A percentile compares a stretch with the other conserved stretches of the same genome.
Evolutionary conservation across 2,797 vertebrate species (phyloP).

Genomic region (Malurus splendens): DNA sequence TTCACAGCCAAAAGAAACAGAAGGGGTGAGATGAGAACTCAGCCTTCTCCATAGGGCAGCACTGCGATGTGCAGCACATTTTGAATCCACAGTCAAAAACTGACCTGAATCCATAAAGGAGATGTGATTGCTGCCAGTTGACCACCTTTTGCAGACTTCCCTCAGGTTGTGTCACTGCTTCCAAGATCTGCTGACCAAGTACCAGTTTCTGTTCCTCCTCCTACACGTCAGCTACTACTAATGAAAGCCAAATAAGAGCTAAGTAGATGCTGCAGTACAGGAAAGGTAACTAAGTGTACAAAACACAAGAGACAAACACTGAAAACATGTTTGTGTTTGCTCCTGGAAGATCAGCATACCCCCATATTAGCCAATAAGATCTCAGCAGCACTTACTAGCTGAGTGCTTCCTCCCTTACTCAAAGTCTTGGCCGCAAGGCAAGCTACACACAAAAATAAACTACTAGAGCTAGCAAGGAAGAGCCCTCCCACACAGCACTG

Average conservation of each 20-base stretch:
- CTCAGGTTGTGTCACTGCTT: background rate
- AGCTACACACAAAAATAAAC: background rate
- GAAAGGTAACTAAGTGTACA: conserved; percentile 13
- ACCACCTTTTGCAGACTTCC: background rate
- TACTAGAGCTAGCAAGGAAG: background rate
- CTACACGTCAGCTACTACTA: background rate
- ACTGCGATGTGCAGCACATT: fast-evolving
- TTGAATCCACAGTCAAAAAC: background rate
- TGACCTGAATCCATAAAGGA: background rate
- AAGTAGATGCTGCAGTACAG: conserved; percentile 35
- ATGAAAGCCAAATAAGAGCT: background rate
- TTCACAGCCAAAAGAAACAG: background rate
- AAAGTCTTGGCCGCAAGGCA: background rate
- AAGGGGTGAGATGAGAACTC: background rate
- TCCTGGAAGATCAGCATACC: background rate
- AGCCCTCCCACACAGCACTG: background rate
- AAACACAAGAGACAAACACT: background rate
- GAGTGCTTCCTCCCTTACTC: background rate
- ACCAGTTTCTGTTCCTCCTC: conserved; percentile 14
- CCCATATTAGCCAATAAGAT: background rate
- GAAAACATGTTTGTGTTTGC: conserved; percentile 2
- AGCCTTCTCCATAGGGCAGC: background rate
- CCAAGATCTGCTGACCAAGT: background rate
- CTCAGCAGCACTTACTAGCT: background rate
- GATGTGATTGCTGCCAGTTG: background rate